Evolutionary conservation across 2,888 invertebrate genomes (phyloP).

Genomic region (Temnothorax rugatulus): DNA sequence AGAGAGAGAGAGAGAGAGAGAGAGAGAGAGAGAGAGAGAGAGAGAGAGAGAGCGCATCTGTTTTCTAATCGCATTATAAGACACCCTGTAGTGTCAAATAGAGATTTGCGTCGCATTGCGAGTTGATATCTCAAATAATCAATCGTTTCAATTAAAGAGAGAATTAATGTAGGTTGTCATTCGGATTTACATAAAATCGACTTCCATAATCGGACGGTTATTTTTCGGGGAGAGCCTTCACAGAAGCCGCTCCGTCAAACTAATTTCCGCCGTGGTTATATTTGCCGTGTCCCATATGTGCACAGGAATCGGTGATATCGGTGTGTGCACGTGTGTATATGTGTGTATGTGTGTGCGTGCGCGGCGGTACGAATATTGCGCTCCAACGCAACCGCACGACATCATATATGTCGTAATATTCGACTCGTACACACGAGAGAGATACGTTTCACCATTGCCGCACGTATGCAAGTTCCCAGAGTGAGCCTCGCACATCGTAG

Average conservation of each 20-base stretch:
- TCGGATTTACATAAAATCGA: constrained; percentile 9
- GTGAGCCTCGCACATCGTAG: background rate
- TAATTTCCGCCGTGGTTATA: constrained; percentile 49
- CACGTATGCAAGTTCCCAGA: constrained; percentile 3
- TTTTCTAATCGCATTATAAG: background rate
- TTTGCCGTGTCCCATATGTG: constrained; percentile 32
- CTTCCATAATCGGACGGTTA: background rate
- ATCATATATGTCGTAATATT: constrained; percentile 52
- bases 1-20: background rate
- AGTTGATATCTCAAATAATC: background rate
- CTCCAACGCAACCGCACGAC: constrained; percentile 50
- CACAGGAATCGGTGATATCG: constrained; percentile 11
- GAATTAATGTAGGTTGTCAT: background rate
- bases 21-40: background rate
- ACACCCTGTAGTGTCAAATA: background rate
- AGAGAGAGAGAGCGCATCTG: background rate
- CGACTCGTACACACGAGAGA: constrained; percentile 36
- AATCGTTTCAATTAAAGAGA: background rate
- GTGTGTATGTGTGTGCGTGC: background rate
- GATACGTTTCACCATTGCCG: constrained; percentile 5
- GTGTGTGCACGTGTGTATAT: background rate
- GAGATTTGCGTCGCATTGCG: background rate
- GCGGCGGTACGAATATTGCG: constrained; percentile 41
- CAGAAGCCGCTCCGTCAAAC: constrained; percentile 43
- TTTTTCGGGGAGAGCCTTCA: constrained; percentile 27